Conservation (phyloP, 1,140 invertebrate genomes). For the Halictus rubicundus region DNA sequence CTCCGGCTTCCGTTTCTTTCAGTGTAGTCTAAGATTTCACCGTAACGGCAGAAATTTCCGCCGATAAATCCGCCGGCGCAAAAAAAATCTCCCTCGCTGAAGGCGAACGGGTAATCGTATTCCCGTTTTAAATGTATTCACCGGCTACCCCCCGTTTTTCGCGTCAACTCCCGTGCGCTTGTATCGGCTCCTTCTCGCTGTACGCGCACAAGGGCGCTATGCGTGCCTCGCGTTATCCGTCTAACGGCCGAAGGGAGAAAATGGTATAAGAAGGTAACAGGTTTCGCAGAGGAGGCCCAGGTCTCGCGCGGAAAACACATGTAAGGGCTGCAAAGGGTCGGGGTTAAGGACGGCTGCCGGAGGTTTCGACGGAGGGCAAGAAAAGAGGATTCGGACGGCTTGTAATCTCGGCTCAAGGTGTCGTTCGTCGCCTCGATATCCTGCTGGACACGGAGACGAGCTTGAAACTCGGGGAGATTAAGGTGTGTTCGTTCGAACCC, state of each 20-base stretch:
- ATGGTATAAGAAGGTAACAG: conserved; percentile 56
- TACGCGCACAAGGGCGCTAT: conserved; percentile 3
- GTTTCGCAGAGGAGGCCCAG: conserved; percentile 43
- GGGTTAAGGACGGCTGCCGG: conserved; percentile 25
- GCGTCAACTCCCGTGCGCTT: conserved; percentile 39
- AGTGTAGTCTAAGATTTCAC: conserved; percentile 48
- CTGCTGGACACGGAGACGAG: conserved; percentile 66
- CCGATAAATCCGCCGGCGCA: conserved; percentile 74
- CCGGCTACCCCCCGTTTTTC: conserved; percentile 57
- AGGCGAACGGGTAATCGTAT: conserved; percentile 72
- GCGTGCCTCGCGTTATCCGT: conserved; percentile 34
- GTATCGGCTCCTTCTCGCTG: conserved; percentile 29
- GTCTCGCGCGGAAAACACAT: conserved; percentile 54
- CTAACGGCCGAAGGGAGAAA: conserved; percentile 26
- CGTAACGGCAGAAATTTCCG: conserved; percentile 74
- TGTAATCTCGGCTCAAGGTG: conserved; percentile 73
- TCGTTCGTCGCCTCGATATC: conserved; percentile 57
- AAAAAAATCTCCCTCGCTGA: conserved; percentile 66
- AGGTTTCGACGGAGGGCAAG: conserved; percentile 51
- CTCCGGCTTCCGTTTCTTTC: conserved; percentile 54
- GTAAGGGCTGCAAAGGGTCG: conserved; percentile 38
- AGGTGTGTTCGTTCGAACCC: conserved; percentile 6
- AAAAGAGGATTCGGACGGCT: conserved; percentile 74
- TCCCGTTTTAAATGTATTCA: conserved; percentile 78
- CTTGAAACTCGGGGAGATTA: conserved; percentile 46